A percentile compares a stretch with the other conserved stretches of the same genome.
These are phyloP conservation scores for Drosophila navojoa DNA, from an alignment of 1,140 invertebrate species.

Conservation along the genomic window DNA sequence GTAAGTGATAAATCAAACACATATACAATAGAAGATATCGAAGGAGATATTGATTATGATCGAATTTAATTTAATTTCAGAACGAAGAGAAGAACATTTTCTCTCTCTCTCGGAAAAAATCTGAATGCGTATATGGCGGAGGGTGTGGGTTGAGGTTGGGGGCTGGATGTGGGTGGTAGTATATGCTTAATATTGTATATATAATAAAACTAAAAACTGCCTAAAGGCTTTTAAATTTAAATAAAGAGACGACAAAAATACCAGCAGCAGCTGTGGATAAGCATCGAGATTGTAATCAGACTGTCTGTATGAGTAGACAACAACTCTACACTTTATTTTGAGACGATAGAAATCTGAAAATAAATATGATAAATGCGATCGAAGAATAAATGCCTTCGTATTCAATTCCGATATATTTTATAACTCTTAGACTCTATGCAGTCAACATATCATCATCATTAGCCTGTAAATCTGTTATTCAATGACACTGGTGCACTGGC, in stretches of 20 bases:
- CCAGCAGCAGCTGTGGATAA: conserved; percentile 15
- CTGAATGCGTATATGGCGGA: background rate
- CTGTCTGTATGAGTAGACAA: no score
- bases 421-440: no score
- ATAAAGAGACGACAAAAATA: conserved; percentile 14
- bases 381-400: no score
- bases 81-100: background rate
- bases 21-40: background rate
- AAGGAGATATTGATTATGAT: background rate
- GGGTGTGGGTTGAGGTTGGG: background rate
- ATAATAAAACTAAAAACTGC: conserved; percentile 41
- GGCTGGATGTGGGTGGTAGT: background rate
- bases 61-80: background rate
- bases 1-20: background rate
- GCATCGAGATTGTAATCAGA: background rate
- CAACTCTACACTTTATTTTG: background rate
- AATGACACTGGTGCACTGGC: background rate
- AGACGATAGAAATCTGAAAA: background rate
- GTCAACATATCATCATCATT: no score
- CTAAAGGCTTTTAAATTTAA: conserved; percentile 35
- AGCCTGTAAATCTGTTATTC: background rate
- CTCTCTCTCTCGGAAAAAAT: background rate
- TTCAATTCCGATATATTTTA: no score
- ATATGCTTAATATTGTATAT: background rate
- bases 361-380: no score